A percentile compares a stretch with the other conserved stretches of the same genome.
Evolutionary conservation across 2,888 invertebrate genomes (phyloP).

Genomic region (Halictus quadricinctus): DNA sequence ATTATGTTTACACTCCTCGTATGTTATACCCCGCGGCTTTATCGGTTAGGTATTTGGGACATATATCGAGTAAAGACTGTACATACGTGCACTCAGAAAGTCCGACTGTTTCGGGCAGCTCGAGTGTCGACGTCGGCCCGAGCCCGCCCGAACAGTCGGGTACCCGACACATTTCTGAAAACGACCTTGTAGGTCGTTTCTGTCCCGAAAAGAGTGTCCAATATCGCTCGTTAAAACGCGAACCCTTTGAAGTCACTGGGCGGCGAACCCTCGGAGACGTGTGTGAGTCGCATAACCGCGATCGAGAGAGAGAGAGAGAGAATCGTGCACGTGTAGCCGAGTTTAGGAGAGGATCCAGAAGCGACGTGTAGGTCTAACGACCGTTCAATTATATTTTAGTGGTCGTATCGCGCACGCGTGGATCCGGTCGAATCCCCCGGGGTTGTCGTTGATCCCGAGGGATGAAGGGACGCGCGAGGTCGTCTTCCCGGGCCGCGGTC

Average conservation of each 20-base stretch:
- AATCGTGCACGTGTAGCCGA: slow-evolving; percentile 1
- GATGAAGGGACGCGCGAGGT: background rate
- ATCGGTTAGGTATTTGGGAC: no score
- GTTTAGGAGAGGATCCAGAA: slow-evolving; percentile 12
- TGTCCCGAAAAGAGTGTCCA: background rate
- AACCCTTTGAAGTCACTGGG: background rate
- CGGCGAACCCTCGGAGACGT: background rate
- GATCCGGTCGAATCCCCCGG: slow-evolving; percentile 12
- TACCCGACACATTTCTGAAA: background rate
- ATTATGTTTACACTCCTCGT: no score
- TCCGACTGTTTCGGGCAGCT: no score
- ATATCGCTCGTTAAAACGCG: background rate
- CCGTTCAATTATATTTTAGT: slow-evolving; percentile 26
- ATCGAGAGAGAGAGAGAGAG: background rate
- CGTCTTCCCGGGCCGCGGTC: slow-evolving; percentile 47
- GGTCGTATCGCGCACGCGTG: background rate
- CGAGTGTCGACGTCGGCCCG: no score
- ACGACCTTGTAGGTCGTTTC: no score
- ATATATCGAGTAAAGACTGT: no score
- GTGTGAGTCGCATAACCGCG: background rate
- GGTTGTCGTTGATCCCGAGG: slow-evolving; percentile 5
- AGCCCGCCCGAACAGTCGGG: no score
- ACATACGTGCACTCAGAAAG: no score
- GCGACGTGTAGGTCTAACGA: slow-evolving; percentile 11
- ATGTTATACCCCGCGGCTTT: no score